phyloP scores from a whole-genome alignment of 2,113 vertebrate species.

The Mesitornis unicolor region DNA sequence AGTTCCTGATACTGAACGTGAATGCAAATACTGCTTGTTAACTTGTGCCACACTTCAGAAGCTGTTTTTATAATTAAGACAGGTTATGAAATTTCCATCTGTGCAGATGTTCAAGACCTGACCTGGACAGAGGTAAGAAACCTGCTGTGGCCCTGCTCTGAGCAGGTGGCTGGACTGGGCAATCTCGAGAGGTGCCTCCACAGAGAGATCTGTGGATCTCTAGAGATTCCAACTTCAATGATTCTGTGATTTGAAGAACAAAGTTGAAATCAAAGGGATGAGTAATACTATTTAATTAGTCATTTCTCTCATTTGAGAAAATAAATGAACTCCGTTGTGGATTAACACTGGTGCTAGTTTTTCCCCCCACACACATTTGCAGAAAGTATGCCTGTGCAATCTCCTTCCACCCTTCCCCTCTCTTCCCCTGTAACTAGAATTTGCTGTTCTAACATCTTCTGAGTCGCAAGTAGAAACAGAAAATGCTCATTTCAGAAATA shows the following conservation, averaged over 20 bases:
- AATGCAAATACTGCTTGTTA: neutral
- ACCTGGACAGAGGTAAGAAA: neutral
- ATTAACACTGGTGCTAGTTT: neutral
- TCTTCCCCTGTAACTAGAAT: neutral
- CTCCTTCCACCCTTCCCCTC: neutral
- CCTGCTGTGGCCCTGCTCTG: neutral
- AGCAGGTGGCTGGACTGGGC: too few species aligned
- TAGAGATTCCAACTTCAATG: neutral
- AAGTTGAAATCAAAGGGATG: neutral
- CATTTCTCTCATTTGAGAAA: neutral
- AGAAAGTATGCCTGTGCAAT: neutral
- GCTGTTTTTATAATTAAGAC: neutral
- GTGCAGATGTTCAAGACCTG: neutral
- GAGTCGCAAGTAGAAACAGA: neutral
- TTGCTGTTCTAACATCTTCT: neutral
- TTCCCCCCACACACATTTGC: accelerated
- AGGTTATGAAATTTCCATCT: neutral
- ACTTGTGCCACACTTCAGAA: neutral
- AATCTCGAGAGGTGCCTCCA: neutral
- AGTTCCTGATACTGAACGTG: neutral
- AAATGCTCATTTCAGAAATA: neutral
- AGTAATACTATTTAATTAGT: neutral
- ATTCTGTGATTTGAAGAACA: neutral
- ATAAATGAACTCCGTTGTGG: neutral
- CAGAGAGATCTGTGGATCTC: neutral